Evolutionary conservation across 1,140 invertebrate species (phyloP), one percentile per base, ranked within the genome.

Genomic region (Pseudomyrmex concolor): DNA sequence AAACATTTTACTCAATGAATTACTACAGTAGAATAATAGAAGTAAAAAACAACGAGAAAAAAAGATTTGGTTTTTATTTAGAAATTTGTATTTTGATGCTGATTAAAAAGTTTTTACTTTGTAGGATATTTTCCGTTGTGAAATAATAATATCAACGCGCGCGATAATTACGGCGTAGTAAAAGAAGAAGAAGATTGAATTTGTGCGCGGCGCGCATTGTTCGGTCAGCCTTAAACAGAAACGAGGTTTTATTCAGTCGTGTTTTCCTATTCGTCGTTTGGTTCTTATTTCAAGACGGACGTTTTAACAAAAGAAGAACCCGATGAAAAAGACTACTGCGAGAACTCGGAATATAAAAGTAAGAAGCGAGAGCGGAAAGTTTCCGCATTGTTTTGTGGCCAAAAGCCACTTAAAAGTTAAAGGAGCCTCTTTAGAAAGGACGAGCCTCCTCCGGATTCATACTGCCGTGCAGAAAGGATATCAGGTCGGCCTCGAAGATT

Each of bases 401-500:
- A 66, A 84, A 87, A 90, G 85, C 86, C 83, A 89, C 85, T 92
- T 91, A 86, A 91, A 91, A 91, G 87, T 91, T 91, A 88, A 88
- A 89, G 86, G 55, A 89, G 87, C 64, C 86, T 86, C 84, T 70
- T 87, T 86, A 86, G 81, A 72, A 87, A 80, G 66, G 62, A 80
- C 57, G 76, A 76, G 55, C 48, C 54, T 81, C 15, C 60, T 63
- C 45, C 15, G n/a, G 19, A 22, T 19, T 63, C 19, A 57, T 48
- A 22, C 25, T 19, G 13, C 43, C 19, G 15, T 57, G 62, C 66
- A 10, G 50, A 8, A 77, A 2, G n/a, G 64, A 54, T 55, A 63
- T 64, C 43, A 74, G 48, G 48, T 13, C 17, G 10, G 22, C 22
- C 12, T 43, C 12, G 25, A 81, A 25, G 5, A 72, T 71, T 59